phyloP scores from a whole-genome alignment of 2,113 vertebrate genomes.

The Candoia aspera region DNA sequence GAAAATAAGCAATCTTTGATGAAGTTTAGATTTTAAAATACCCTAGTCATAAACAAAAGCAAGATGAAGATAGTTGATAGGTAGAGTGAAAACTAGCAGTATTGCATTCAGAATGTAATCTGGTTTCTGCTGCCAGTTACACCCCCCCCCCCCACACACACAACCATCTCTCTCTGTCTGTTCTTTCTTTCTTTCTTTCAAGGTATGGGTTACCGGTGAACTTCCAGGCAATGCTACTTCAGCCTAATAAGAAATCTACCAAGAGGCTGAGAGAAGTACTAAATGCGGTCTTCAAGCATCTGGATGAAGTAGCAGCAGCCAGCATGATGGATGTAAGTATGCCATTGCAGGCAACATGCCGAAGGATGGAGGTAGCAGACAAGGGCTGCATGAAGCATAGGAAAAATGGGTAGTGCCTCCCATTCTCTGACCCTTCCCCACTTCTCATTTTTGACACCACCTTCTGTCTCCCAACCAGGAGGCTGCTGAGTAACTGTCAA shows the following conservation, averaged over 20 bases:
- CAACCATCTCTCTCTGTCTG: too few relatives aligned
- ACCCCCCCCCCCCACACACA: too few relatives aligned
- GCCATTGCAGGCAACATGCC: neutral
- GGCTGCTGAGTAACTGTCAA: neutral
- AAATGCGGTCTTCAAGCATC: conserved; percentile 83
- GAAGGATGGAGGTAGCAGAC: neutral
- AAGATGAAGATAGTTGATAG: neutral
- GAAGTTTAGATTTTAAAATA: neutral
- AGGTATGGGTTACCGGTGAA: conserved; percentile 94
- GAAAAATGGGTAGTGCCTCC: neutral
- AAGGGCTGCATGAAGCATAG: neutral
- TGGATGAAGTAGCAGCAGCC: conserved; percentile 84
- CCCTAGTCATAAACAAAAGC: neutral
- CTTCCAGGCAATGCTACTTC: conserved; percentile 89
- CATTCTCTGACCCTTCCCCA: neutral
- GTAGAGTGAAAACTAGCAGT: neutral
- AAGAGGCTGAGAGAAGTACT: conserved; percentile 85
- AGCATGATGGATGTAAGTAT: conserved; percentile 85
- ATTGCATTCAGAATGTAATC: neutral
- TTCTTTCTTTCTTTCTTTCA: neutral
- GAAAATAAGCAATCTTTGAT: neutral
- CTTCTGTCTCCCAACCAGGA: neutral
- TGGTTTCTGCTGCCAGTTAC: neutral
- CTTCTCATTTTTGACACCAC: neutral
- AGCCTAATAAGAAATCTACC: conserved; percentile 82